Base-by-base conservation (phyloP, 2,797 vertebrate species). In the Galagoides demidoff region DNA sequence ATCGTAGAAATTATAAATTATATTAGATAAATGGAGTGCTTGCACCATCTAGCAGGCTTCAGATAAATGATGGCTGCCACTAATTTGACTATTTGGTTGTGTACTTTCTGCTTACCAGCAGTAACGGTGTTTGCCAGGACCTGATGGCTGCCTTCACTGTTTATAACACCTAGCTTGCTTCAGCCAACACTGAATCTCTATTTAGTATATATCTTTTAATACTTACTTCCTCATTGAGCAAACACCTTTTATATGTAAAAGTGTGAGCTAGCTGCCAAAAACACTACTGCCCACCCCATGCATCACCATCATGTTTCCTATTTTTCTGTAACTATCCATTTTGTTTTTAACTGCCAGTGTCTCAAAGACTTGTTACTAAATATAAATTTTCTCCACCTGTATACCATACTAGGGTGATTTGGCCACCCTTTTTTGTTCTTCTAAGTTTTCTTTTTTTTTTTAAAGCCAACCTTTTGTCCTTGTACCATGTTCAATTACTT, bases 361-460 rank as follows among this genome's bases (percentile, higher is more conserved):
- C 92, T 82, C 31, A 95, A 61, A 94, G 23, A 78, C 81, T 73
- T 77, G 83, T 95, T 89, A 86, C 77, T 45, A 77, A 92, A 88
- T 73, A 31, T 49, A 96, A 87, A 11, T 78, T 91, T 63, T 89
- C 84, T 77, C 82, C 29, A 94, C 22, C 90, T 70, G 37, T 89
- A 43, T 52, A 85, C 27, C 83, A 92, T 52, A 82, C 39, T 27
- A 92, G 25, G n/a, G 14, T 90, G 52, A 83, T 71, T 68, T 92
- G 81, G 43, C 55, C 85, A 29, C 3, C 37, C 81, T 52, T 82
- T 82, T 77, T 52, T 74, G 49, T 70, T 90, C 57, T 6, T 57
- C 11, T 57, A 59, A 94, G 34, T n/a, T 91, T 64, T 90, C 34
- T 85, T 66, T 66, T 66, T 66, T 64, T 27, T 90, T 84, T 37